These are phyloP conservation scores for Hyperoplus immaculatus DNA, from an alignment of 2,797 vertebrate genomes.

Conservation along the genomic window DNA sequence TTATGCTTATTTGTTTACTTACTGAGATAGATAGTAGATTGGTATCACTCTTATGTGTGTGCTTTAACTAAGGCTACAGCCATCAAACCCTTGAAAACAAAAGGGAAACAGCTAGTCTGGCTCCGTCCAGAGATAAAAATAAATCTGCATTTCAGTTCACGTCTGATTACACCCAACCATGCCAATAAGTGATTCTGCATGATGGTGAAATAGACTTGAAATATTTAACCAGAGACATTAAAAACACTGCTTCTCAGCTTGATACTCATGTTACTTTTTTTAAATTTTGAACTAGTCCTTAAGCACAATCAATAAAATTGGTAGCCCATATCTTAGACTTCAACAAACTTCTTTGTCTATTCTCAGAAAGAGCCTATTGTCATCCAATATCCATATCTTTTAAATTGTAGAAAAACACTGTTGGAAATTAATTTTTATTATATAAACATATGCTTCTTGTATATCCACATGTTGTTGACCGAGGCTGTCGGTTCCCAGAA, in stretches of 20 bases:
- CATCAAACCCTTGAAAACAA: not conserved
- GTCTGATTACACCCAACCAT: not conserved
- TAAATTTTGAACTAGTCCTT: not conserved
- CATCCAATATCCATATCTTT: not conserved
- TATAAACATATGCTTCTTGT: too few relatives aligned
- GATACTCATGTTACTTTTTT: not conserved
- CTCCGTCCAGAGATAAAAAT: not conserved
- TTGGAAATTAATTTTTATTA: too few relatives aligned
- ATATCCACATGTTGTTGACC: too few relatives aligned
- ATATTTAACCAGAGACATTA: not conserved
- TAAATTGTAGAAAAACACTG: not conserved
- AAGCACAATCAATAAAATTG: not conserved
- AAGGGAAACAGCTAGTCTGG: not conserved
- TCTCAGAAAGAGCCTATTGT: not conserved
- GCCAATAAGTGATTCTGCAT: not conserved
- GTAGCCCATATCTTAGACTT: not conserved
- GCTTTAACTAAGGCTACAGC: not conserved
- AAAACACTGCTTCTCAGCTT: not conserved
- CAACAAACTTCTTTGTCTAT: not conserved
- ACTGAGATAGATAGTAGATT: not conserved
- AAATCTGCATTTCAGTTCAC: not conserved
- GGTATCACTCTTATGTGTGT: not conserved
- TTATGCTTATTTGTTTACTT: not conserved
- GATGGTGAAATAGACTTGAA: not conserved
- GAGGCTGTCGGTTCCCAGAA: too few relatives aligned